A percentile compares a stretch with the other conserved stretches of the same genome.
Evolutionary conservation across 2,113 vertebrate genomes (phyloP).

Genomic region (Leucoraja erinaceus): DNA sequence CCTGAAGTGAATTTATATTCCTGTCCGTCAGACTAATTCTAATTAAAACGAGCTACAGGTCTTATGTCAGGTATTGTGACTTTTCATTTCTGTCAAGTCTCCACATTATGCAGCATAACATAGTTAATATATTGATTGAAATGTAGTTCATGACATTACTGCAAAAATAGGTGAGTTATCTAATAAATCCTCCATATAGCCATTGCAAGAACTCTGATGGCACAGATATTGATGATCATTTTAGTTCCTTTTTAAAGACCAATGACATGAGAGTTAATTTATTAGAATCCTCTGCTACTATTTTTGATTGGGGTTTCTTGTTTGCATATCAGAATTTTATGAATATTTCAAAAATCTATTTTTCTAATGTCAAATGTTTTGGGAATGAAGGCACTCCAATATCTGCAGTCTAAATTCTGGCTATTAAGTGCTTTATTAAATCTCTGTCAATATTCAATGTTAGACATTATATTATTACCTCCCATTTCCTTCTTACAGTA

Average conservation of each 20-base stretch:
- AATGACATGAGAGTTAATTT: neutral
- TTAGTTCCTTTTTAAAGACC: neutral
- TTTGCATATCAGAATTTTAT: neutral
- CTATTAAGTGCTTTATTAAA: neutral
- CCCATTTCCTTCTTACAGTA: neutral
- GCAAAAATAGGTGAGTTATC: constrained; percentile 5
- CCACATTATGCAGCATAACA: constrained; percentile 31
- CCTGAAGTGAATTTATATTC: neutral
- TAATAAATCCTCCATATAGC: neutral
- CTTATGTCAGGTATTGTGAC: constrained; percentile 29
- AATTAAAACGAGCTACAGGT: constrained; percentile 26
- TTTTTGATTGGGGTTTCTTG: neutral
- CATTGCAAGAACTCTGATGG: neutral
- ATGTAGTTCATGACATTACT: constrained; percentile 30
- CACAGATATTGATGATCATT: neutral
- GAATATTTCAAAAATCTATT: neutral
- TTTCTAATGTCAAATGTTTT: neutral
- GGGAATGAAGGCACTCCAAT: neutral
- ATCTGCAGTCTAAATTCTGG: neutral
- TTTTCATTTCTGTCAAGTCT: constrained; percentile 34
- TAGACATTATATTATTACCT: neutral
- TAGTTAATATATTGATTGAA: constrained; percentile 30
- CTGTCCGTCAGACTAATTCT: constrained; percentile 23
- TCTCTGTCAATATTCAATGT: neutral
- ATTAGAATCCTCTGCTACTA: neutral